A percentile compares a stretch with the other conserved stretches of the same genome.
phyloP scores from a whole-genome alignment of 2,888 invertebrate species.

The Noctua janthina region DNA sequence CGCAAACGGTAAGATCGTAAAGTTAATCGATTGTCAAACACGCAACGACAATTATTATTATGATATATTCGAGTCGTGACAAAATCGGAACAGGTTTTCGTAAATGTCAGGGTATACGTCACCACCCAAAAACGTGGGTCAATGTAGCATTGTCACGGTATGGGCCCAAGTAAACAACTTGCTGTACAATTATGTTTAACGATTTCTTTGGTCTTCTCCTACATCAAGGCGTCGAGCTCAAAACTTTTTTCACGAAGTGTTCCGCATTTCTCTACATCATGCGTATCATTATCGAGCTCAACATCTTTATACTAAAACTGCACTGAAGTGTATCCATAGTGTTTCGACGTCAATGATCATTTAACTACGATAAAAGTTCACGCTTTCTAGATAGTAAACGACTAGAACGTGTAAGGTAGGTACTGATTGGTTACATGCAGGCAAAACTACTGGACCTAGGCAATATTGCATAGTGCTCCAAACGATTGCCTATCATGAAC shows the following conservation, averaged over 20 bases:
- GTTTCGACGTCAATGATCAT: neutral
- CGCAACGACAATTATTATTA: constrained; percentile 31
- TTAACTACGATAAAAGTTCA: constrained; percentile 27
- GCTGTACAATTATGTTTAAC: neutral
- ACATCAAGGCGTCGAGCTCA: neutral
- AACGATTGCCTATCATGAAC: constrained; percentile 31
- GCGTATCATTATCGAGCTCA: neutral
- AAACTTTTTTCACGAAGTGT: neutral
- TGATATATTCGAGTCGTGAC: constrained; percentile 41
- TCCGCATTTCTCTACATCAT: neutral
- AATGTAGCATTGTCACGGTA: constrained; percentile 29
- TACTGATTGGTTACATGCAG: constrained; percentile 14
- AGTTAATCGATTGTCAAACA: constrained; percentile 45
- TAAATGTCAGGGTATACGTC: constrained; percentile 56
- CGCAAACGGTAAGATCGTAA: constrained; percentile 13
- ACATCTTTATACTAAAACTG: neutral
- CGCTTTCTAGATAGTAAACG: constrained; percentile 53
- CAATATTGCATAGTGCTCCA: constrained; percentile 9
- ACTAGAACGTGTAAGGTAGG: constrained; percentile 9
- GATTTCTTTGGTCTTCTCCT: neutral
- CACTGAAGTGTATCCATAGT: constrained; percentile 8
- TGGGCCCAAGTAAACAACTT: constrained; percentile 6
- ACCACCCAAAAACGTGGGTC: constrained; percentile 8
- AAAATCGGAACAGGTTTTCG: constrained; percentile 51
- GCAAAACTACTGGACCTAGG: constrained; percentile 31